A percentile compares a stretch with the other conserved stretches of the same genome.
Evolutionary conservation across 2,113 vertebrate species (phyloP).

Genomic region (Hirundichthys speculiger): DNA sequence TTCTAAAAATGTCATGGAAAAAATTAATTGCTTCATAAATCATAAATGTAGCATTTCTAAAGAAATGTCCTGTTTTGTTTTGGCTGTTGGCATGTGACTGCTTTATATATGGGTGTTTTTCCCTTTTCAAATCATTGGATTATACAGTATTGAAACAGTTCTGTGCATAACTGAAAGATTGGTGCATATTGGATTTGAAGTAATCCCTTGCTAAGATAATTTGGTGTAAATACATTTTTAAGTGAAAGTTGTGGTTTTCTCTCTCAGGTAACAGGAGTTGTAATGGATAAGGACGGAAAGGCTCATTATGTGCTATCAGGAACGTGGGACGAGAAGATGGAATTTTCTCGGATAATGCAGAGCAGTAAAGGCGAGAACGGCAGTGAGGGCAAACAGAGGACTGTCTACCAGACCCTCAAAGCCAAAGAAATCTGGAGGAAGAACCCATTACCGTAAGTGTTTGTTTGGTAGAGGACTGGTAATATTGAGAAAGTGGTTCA

Average conservation of each 20-base stretch:
- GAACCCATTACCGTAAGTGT: constrained; percentile 91
- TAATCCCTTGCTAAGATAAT: no score
- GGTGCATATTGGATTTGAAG: no score
- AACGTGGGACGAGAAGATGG: constrained; percentile 99
- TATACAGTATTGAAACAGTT: not conserved
- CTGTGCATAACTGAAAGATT: no score
- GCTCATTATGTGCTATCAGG: constrained; percentile 91
- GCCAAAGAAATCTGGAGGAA: constrained; percentile 93
- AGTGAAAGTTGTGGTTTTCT: constrained; percentile 5
- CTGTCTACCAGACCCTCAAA: constrained; percentile 84
- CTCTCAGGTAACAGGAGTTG: constrained; percentile 93
- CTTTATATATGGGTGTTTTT: not conserved
- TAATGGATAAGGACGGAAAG: constrained; percentile 89
- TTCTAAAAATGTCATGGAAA: no score
- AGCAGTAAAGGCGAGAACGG: constrained; percentile 86
- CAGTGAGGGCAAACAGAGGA: constrained; percentile 85
- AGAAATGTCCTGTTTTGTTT: no score
- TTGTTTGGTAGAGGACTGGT: not conserved
- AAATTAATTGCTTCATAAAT: not conserved
- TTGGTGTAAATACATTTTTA: not conserved
- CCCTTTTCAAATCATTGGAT: not conserved
- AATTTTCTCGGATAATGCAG: constrained; percentile 87
- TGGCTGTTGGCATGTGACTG: no score
- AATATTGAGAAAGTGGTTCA: not conserved
- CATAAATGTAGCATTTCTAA: not conserved